Conservation (phyloP, 2,113 vertebrate genomes). For the Spea multiplicata region DNA sequence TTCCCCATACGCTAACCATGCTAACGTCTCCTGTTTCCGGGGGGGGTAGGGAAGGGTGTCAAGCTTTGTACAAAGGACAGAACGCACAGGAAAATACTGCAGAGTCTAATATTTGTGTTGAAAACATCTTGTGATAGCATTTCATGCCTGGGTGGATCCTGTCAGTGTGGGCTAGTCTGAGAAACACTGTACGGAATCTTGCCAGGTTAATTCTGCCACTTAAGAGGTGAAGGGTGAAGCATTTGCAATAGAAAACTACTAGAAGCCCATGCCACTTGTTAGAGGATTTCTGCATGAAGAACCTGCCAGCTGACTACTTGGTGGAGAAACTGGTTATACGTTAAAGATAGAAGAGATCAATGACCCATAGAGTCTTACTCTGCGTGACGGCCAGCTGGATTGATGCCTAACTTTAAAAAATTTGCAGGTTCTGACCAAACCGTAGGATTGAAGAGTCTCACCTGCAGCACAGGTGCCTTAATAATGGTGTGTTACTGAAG, state of each 20-base stretch:
- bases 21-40: too few relatives aligned
- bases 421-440: too few relatives aligned
- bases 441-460: too few relatives aligned
- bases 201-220: background rate
- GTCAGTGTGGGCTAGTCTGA: background rate
- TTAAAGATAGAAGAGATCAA: constrained; percentile 20
- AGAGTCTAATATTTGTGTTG: background rate
- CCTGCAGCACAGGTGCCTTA: too few relatives aligned
- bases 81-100: background rate
- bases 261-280: background rate
- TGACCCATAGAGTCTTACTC: constrained; percentile 26
- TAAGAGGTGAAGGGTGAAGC: background rate
- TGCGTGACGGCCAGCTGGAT: constrained; percentile 28
- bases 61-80: too few relatives aligned
- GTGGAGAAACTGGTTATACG: constrained; percentile 3
- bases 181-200: background rate
- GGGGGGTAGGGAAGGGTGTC: too few relatives aligned
- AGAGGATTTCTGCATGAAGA: constrained; percentile 39
- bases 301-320: background rate
- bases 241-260: background rate
- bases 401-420: background rate
- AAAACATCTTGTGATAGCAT: background rate
- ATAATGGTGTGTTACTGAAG: too few relatives aligned
- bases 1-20: too few relatives aligned
- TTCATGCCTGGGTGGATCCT: background rate